Conservation (phyloP, 2,113 vertebrate genomes). For the Laticauda colubrina region DNA sequence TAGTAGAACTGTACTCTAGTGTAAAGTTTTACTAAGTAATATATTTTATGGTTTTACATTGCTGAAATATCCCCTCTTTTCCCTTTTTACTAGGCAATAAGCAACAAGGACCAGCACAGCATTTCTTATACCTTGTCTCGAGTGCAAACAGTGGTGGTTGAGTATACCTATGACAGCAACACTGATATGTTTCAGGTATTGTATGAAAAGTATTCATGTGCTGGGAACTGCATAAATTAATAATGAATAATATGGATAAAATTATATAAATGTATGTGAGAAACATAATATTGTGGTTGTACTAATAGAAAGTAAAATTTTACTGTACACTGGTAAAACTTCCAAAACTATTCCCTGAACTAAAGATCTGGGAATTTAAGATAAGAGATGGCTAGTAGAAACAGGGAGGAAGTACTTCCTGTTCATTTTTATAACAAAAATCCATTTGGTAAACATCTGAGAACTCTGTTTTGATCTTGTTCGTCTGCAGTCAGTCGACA, state of each 20-base stretch:
- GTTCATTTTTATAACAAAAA: not conserved
- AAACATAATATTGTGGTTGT: not conserved
- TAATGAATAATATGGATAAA: not conserved
- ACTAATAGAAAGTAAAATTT: not conserved
- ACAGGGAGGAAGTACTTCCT: not conserved
- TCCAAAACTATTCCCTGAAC: not conserved
- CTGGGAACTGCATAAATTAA: not conserved
- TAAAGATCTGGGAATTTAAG: not conserved
- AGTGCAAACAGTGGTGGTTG: conserved; percentile 96
- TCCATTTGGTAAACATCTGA: not conserved
- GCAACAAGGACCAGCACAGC: conserved; percentile 99
- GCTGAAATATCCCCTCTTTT: conserved; percentile 2
- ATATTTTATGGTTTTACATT: not conserved
- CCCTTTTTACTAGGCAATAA: conserved; percentile 85
- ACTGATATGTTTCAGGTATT: conserved; percentile 95
- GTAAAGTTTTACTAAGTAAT: not conserved
- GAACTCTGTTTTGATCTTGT: not conserved
- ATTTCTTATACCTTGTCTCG: conserved; percentile 97
- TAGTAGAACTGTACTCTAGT: not conserved
- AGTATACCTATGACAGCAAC: conserved; percentile 96
- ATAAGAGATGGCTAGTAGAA: not conserved
- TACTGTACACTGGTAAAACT: not conserved
- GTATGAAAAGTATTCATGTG: conserved; percentile 29
- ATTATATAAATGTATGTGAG: not conserved
- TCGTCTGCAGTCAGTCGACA: not conserved